Conservation (phyloP, 2,888 invertebrate species). For the Geotrupes spiniger region DNA sequence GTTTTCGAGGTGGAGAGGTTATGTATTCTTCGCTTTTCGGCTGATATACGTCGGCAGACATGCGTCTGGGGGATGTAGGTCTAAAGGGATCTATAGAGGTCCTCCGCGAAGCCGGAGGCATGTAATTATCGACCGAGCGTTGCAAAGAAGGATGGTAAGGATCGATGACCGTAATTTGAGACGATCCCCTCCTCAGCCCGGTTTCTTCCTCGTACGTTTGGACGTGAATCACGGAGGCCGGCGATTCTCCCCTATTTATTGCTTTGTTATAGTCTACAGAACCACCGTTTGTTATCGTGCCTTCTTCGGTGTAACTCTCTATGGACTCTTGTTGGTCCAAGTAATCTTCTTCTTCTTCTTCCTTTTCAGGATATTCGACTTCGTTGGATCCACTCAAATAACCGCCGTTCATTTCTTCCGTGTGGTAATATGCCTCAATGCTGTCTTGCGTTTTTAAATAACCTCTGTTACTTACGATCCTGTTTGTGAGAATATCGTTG, state of each 20-base stretch:
- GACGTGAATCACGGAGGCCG: conserved; percentile 51
- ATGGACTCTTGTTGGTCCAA: conserved; percentile 47
- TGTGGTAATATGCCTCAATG: conserved; percentile 42
- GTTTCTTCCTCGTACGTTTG: conserved; percentile 44
- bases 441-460: conserved; percentile 53
- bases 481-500: conserved; percentile 14
- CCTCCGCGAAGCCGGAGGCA: conserved; percentile 29
- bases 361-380: conserved; percentile 20
- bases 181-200: conserved; percentile 43
- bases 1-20: conserved; percentile 32
- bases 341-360: conserved; percentile 24
- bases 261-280: conserved; percentile 41
- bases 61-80: conserved; percentile 53
- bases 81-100: conserved; percentile 31
- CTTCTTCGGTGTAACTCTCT: conserved; percentile 53
- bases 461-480: conserved; percentile 39
- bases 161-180: conserved; percentile 55
- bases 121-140: conserved; percentile 29
- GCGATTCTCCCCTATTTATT: conserved; percentile 48
- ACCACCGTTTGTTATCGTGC: conserved; percentile 30
- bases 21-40: conserved; percentile 11
- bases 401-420: conserved; percentile 20
- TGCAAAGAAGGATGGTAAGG: conserved; percentile 52
- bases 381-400: conserved; percentile 17
- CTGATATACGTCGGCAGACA: conserved; percentile 36